Evolutionary conservation across 1,140 invertebrate species (phyloP), one percentile per base, ranked within the genome.

Genomic region (Globodera ellingtonae): DNA sequence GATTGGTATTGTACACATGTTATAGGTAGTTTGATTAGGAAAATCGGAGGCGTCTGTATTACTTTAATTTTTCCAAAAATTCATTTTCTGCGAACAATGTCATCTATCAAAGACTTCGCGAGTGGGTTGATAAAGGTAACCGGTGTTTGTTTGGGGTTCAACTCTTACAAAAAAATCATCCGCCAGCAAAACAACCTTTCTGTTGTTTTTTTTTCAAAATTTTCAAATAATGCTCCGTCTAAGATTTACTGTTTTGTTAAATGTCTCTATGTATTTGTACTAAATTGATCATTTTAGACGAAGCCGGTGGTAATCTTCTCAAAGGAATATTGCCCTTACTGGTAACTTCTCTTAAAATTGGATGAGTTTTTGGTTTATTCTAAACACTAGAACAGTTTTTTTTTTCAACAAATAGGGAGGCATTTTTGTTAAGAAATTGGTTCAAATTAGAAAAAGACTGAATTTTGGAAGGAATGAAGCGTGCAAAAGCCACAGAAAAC

Each of bases 401-500:
- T 6, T n/a, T n/a, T n/a, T 7, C 10, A 56, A 80, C 35, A 15
- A 35, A 9, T 70, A 21, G 50, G 56, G 10, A 13, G 74, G 70
- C 70, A 15, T 46, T n/a, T 75, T 84, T 73, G 66, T 83, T 62
- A 74, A 86, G 56, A 74, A 76, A 46, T 18, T 79, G 52, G 82
- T 86, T 46, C n/a, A n/a, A 18, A 56, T 24, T 24, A 24, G 24
- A 24, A 24, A 24, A 24, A 24, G 24, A 1, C 24, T 0, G 0
- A 24, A 24, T 24, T 24, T 35, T 35, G 2, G 35, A 35, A 35
- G 35, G 35, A 35, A 15, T 35, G 86, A 78, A 92, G 93, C 85
- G 92, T 93, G 96, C 7, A 93, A 95, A 0, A 94, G 96, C 83
- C 96, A 96, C 88, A 95, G 94, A 3, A 97, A 98, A 90, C 3